Evolutionary conservation across 2,113 vertebrate species (phyloP), one percentile per base, ranked within the genome.

Genomic region (Lepus timidus): DNA sequence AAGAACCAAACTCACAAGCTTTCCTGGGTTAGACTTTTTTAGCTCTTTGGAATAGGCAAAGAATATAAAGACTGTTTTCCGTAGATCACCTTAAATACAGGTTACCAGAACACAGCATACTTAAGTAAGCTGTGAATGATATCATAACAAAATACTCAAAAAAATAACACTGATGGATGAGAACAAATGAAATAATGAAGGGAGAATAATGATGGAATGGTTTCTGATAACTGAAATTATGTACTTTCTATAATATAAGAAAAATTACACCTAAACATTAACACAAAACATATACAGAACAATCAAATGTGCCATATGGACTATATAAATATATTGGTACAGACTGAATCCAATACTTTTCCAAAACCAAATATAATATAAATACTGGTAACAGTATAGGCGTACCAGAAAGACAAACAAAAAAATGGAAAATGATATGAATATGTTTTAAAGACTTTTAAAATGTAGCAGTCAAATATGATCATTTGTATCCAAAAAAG

Each of bases 221-320:
- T 87, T 98, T 85, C 55, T 89, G 95, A 96, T 90, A 97, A 96
- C 61, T 97, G 94, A 96, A 98, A 97, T 96, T 1, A 79, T 96
- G 78, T 83, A 39, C 76, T 81, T 0, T 62, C 79, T 90, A 2
- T 0, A 79, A 51, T 91, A 93, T 92, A 74, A 93, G 49, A 93
- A 91, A 98, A 94, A 91, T 94, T 85, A 93, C 36, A 94, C 86
- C 90, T 98, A 97, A 96, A 98, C 88, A 97, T 33, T 84, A 95
- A 91, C 89, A 96, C 81, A 97, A 97, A 96, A 70, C 29, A 39
- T 70, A 3, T 55, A 71, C 58, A 86, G 96, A 98, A 97, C 95
- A 96, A 98, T 97, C 96, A 95, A 96, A 98, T 98, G 97, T 98
- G 98, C 97, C 98, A 94, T 95, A 51, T 0, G 97, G 97, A 98